phyloP scores from a whole-genome alignment of 2,888 invertebrate genomes.

The Chloroclystis v-ata region DNA sequence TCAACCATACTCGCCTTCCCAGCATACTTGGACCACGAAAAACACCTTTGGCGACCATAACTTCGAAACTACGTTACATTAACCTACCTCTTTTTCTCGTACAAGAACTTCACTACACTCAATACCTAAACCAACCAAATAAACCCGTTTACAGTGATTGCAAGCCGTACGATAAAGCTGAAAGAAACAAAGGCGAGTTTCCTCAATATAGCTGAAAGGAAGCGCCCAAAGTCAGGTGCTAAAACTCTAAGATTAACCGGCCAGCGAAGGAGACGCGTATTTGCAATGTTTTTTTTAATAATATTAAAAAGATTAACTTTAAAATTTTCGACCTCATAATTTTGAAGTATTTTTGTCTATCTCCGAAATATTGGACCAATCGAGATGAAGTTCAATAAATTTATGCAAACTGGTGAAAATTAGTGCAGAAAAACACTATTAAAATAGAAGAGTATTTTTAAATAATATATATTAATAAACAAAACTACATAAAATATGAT shows the following conservation, averaged over 20 bases:
- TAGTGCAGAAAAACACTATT: too few species aligned
- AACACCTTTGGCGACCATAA: not conserved
- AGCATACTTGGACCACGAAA: not conserved
- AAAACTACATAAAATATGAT: too few species aligned
- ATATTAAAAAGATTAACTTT: not conserved
- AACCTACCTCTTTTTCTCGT: conserved; percentile 2
- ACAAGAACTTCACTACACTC: conserved; percentile 8
- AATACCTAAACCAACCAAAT: conserved; percentile 13
- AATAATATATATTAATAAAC: too few species aligned
- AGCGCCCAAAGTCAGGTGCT: conserved; percentile 46
- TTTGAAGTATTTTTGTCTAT: not conserved
- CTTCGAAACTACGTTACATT: not conserved
- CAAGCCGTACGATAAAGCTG: conserved; percentile 13
- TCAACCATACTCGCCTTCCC: not conserved
- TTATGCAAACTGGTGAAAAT: too few species aligned
- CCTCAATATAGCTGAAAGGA: conserved; percentile 32
- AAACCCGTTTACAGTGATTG: conserved; percentile 18
- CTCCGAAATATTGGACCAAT: too few species aligned
- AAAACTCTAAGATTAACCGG: conserved; percentile 46
- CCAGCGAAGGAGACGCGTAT: conserved; percentile 27
- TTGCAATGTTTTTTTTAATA: conserved; percentile 12
- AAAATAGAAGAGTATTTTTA: too few species aligned
- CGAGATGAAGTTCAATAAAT: too few species aligned
- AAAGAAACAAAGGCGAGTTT: conserved; percentile 30
- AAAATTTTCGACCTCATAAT: not conserved